Conservation (phyloP, 2,888 invertebrate genomes). For the Perizoma flavofasciatum region DNA sequence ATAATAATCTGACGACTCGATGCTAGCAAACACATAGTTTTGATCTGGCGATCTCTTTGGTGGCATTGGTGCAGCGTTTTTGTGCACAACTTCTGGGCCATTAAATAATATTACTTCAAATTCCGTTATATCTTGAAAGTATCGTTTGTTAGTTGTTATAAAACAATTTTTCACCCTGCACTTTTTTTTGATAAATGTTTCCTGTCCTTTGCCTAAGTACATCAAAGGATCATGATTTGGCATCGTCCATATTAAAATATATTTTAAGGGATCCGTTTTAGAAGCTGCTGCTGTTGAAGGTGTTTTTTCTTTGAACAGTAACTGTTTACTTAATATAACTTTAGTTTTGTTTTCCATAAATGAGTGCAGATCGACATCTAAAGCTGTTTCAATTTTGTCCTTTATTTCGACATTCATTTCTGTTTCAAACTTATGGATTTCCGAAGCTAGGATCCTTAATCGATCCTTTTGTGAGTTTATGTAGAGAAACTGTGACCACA, state of each 20-base stretch:
- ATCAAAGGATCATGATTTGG: conserved; percentile 44
- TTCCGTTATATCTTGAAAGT: conserved; percentile 36
- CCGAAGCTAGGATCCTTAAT: not conserved
- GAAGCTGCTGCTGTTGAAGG: not conserved
- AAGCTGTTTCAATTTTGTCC: conserved; percentile 8
- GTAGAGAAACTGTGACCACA: conserved; percentile 15
- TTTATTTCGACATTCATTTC: conserved; percentile 12
- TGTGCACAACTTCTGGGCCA: conserved; percentile 45
- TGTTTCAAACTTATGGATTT: conserved; percentile 12
- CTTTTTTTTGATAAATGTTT: conserved; percentile 43
- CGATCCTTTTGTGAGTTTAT: conserved; percentile 3
- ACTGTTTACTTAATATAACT: conserved; percentile 3
- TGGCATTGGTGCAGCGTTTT: conserved; percentile 30
- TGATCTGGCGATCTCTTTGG: conserved; percentile 42
- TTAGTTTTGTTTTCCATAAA: not conserved
- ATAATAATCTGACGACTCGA: conserved; percentile 55
- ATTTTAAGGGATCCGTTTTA: conserved; percentile 30
- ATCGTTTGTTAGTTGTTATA: conserved; percentile 45
- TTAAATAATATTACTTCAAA: conserved; percentile 54
- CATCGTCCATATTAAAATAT: conserved; percentile 51
- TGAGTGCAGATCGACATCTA: conserved; percentile 3
- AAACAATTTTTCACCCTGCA: conserved; percentile 51
- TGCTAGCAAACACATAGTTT: conserved; percentile 51
- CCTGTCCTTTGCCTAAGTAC: conserved; percentile 45
- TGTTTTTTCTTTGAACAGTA: not conserved